phyloP scores from a whole-genome alignment of 2,888 invertebrate genomes.

The Drosophila aldrichi region DNA sequence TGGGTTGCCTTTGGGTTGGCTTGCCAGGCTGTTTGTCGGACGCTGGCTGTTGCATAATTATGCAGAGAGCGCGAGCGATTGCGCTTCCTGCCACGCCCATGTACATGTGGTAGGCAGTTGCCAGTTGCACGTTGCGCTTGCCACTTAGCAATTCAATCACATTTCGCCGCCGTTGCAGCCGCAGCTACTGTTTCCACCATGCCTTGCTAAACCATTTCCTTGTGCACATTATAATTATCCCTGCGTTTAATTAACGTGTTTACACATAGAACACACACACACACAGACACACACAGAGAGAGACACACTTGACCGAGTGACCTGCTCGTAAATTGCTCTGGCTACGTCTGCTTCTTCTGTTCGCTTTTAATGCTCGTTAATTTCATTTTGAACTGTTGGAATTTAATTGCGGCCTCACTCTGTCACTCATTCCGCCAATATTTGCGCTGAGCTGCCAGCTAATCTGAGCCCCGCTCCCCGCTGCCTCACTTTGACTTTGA shows the following conservation, averaged over 20 bases:
- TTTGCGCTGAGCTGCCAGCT: slow-evolving; percentile 6
- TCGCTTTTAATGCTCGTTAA: slow-evolving; percentile 63
- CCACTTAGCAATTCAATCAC: slow-evolving; percentile 66
- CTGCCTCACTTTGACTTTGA: slow-evolving; percentile 46
- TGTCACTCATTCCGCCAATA: slow-evolving; percentile 18
- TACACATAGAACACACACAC: slow-evolving; percentile 35
- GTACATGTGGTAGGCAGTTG: not conserved
- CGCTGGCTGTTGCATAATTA: slow-evolving; percentile 62
- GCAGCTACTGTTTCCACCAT: slow-evolving; percentile 5
- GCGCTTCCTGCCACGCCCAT: slow-evolving; percentile 53
- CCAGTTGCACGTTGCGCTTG: slow-evolving; percentile 25
- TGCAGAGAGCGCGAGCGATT: slow-evolving; percentile 24
- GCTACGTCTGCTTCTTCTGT: slow-evolving; percentile 7
- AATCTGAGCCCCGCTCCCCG: not conserved
- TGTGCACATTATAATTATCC: slow-evolving; percentile 66
- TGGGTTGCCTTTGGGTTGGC: slow-evolving; percentile 1
- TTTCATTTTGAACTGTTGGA: slow-evolving; percentile 61
- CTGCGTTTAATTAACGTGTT: slow-evolving; percentile 73
- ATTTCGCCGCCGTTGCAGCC: slow-evolving; percentile 37
- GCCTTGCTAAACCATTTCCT: slow-evolving; percentile 40
- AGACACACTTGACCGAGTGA: slow-evolving; percentile 56
- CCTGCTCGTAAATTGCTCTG: slow-evolving; percentile 49
- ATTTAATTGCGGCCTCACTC: slow-evolving; percentile 66
- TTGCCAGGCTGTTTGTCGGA: slow-evolving; percentile 5
- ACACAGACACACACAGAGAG: slow-evolving; percentile 16